Conservation (phyloP, 2,888 invertebrate species). For the Idaea straminata region DNA sequence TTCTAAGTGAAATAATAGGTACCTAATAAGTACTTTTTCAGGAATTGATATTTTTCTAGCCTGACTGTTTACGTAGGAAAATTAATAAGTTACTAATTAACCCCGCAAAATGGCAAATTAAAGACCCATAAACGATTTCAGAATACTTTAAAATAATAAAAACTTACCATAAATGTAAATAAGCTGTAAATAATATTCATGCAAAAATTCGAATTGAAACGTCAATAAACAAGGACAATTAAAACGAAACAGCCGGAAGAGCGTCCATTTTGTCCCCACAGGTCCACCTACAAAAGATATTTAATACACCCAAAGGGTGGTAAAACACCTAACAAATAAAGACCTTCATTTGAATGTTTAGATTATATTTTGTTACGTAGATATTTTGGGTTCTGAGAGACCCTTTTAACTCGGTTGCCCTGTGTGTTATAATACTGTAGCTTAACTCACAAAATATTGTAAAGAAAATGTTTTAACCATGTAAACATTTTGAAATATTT, state of each 20-base stretch:
- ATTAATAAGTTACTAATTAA: neutral
- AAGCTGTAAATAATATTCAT: slow-evolving; percentile 3
- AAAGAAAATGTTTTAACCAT: slow-evolving; percentile 12
- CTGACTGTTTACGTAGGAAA: too few species aligned
- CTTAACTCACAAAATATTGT: slow-evolving; percentile 21
- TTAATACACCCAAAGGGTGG: slow-evolving; percentile 31
- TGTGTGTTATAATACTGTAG: slow-evolving; percentile 18
- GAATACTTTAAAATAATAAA: neutral
- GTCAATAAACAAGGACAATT: slow-evolving; percentile 34
- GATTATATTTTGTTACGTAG: slow-evolving; percentile 31
- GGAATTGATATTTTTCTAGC: too few species aligned
- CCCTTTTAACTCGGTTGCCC: slow-evolving; percentile 33
- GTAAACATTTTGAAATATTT: neutral
- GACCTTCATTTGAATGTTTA: slow-evolving; percentile 34
- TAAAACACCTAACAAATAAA: slow-evolving; percentile 32
- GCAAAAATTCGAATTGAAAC: slow-evolving; percentile 28
- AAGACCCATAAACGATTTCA: neutral
- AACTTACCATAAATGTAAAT: neutral
- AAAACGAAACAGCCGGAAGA: slow-evolving; percentile 33
- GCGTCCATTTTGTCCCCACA: slow-evolving; percentile 29
- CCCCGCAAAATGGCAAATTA: neutral
- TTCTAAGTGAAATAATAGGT: too few species aligned
- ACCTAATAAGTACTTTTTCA: too few species aligned
- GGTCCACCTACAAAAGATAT: slow-evolving; percentile 29
- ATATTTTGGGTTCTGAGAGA: slow-evolving; percentile 26